Evolutionary conservation across 2,797 vertebrate species (phyloP), one percentile per base, ranked within the genome.

Genomic region (Tinamus major): DNA sequence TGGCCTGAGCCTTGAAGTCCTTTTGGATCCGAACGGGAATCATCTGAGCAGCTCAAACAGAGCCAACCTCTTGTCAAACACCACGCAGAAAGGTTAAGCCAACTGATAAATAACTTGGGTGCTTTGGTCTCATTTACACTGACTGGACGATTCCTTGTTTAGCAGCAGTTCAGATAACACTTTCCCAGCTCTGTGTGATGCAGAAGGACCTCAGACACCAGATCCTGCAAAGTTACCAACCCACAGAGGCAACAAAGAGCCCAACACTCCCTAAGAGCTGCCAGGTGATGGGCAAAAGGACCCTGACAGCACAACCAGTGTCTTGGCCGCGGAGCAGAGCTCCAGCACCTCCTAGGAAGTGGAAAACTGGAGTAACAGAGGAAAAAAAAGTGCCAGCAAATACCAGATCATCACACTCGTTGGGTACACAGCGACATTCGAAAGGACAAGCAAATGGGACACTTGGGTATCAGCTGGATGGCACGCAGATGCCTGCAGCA

Each of bases 371-470:
- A 68, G 33, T 31, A 64, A 33, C 0, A 1, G 29, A 74, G 44
- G n/a, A 70, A 35, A 55, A 64, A 69, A 68, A 20, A 5, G 2
- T 14, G 7, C 4, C 0, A 0, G 27, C 37, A 37, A 44, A 77
- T 26, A 53, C 2, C 35, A 56, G 44, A 41, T 10, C 41, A 33
- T 7, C 51, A 4, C 27, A 15, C 65, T 70, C 0, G 3, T 4
- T 59, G 77, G 80, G 46, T 2, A 71, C 64, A 37, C 55, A 51
- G 41, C 5, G 65, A 62, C 86, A 42, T 3, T 27, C 41, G 61
- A 63, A 68, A 46, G 77, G 58, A 33, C 42, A 42, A 14, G 17
- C 56, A 31, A 35, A 68, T 15, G 58, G 33, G 44, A 82, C 41
- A 83, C 65, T 3, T 59, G 46, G 41, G 70, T 58, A 49, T 5